These are phyloP conservation scores for Scaptomyza cyrtandrae DNA, from an alignment of 2,888 invertebrate genomes.

Conservation along the genomic window DNA sequence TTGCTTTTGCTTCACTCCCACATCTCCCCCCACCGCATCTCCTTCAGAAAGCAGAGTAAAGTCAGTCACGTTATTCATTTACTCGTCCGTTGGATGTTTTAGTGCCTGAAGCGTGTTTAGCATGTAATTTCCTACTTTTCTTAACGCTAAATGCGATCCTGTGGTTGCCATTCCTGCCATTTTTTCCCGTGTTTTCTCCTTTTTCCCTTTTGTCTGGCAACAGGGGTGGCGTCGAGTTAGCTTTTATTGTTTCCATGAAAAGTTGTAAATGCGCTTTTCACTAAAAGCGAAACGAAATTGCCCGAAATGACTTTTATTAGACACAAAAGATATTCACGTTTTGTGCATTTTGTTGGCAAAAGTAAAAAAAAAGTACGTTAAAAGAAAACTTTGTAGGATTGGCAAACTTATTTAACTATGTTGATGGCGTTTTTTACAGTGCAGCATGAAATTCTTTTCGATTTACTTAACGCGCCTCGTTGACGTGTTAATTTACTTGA, in stretches of 20 bases:
- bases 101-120: constrained; percentile 12
- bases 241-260: constrained; percentile 27
- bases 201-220: not conserved
- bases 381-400: too few relatives aligned
- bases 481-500: constrained; percentile 6
- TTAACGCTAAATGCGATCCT: constrained; percentile 24
- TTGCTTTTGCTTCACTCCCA: not conserved
- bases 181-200: constrained; percentile 8
- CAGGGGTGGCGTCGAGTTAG: not conserved
- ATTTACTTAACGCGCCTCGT: constrained; percentile 7
- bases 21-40: not conserved
- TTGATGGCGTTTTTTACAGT: too few relatives aligned
- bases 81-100: constrained; percentile 24
- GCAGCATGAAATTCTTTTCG: too few relatives aligned
- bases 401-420: too few relatives aligned
- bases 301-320: constrained; percentile 32
- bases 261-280: constrained; percentile 19
- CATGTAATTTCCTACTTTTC: constrained; percentile 15
- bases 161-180: constrained; percentile 17
- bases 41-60: not conserved
- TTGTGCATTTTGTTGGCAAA: not conserved
- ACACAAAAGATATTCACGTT: not conserved
- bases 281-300: constrained; percentile 31
- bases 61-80: constrained; percentile 29
- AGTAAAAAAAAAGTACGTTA: too few relatives aligned